Evolutionary conservation across 2,113 vertebrate species (phyloP).

Genomic region (Cyprinodon variegatus): DNA sequence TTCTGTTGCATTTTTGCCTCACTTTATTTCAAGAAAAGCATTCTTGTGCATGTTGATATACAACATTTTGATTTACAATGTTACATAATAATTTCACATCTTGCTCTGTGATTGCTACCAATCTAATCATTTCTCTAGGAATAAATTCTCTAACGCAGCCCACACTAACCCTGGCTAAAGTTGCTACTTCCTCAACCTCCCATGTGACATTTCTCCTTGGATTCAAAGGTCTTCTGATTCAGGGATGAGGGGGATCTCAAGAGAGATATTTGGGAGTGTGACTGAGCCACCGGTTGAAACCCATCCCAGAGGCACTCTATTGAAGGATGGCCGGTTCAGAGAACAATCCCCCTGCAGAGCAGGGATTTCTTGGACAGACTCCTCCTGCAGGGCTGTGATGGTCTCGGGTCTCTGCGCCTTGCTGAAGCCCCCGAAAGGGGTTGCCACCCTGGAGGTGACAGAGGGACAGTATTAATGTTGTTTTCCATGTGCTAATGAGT

Average conservation of each 20-base stretch:
- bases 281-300: constrained; percentile 75
- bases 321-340: constrained; percentile 88
- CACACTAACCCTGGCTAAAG: constrained; percentile 25
- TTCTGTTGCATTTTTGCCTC: constrained; percentile 16
- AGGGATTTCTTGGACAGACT: constrained; percentile 80
- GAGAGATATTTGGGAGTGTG: constrained; percentile 72
- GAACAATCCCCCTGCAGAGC: constrained; percentile 77
- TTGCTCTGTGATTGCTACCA: constrained; percentile 14
- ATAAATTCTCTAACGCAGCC: not conserved
- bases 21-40: constrained; percentile 61
- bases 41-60: constrained; percentile 60
- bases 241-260: constrained; percentile 78
- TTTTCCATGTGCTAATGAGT: constrained; percentile 36
- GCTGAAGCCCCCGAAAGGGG: constrained; percentile 93
- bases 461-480: constrained; percentile 38
- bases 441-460: constrained; percentile 86
- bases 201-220: constrained; percentile 34
- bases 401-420: constrained; percentile 83
- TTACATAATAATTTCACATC: not conserved
- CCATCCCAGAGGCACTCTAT: constrained; percentile 93
- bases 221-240: constrained; percentile 95
- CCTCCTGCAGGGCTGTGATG: constrained; percentile 82
- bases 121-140: constrained; percentile 21
- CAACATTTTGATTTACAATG: constrained; percentile 21
- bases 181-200: constrained; percentile 33